Conservation (phyloP, 2,113 vertebrate genomes). For the Mustelus asterias region DNA sequence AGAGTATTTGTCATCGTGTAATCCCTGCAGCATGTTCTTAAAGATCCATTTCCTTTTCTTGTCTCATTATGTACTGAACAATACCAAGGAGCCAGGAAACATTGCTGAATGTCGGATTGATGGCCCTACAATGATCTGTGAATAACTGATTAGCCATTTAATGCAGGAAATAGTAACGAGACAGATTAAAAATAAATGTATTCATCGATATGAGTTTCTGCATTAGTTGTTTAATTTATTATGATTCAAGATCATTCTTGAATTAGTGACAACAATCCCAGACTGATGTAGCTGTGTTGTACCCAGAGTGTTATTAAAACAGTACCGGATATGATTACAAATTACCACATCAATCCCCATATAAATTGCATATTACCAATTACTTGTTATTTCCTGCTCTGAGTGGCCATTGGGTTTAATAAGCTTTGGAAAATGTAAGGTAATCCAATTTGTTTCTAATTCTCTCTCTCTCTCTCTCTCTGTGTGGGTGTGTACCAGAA, state of each 20-base stretch:
- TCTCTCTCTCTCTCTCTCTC: not conserved
- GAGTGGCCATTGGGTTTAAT: not conserved
- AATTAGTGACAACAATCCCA: not conserved
- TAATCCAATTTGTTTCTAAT: not conserved
- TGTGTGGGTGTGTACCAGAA: not conserved
- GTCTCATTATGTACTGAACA: not conserved
- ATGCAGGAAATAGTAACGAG: not conserved
- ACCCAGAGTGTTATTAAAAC: not conserved
- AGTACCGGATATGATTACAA: not conserved
- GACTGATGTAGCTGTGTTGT: not conserved
- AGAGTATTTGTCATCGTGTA: not conserved
- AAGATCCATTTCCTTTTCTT: not conserved
- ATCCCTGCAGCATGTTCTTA: not conserved
- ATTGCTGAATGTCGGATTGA: not conserved
- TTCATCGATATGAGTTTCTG: not conserved
- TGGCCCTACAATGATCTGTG: not conserved
- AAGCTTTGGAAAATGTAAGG: not conserved
- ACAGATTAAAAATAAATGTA: constrained; percentile 9
- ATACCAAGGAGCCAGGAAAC: not conserved
- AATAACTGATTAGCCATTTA: not conserved
- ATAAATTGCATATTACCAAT: not conserved
- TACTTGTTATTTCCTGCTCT: not conserved
- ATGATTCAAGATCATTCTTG: not conserved
- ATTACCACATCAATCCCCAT: not conserved
- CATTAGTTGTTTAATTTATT: not conserved